Percentiles rank a stretch among this genome's conserved stretches.
Conservation (phyloP, 2,888 invertebrate species). For the Hartigia nigra region DNA sequence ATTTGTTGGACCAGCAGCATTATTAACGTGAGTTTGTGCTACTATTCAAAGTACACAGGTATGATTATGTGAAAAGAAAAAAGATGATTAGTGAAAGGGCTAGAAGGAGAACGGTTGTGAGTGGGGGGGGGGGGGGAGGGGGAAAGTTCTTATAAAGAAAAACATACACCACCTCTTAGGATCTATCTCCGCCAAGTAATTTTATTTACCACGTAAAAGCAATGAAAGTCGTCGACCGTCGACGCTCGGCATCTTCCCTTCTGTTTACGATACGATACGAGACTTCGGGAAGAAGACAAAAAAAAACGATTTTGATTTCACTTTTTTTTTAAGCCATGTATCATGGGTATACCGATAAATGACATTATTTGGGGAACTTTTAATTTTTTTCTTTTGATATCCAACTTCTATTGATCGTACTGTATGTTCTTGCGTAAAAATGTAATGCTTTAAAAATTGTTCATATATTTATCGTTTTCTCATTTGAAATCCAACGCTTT, state of each 20-base stretch:
- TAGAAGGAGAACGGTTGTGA: not conserved
- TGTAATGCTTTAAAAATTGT: too few relatives aligned
- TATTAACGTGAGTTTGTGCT: not conserved
- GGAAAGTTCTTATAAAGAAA: not conserved
- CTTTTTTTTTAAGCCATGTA: too few relatives aligned
- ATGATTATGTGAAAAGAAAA: not conserved
- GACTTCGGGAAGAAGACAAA: not conserved
- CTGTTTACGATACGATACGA: not conserved
- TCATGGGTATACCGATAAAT: too few relatives aligned
- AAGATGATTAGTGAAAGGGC: not conserved
- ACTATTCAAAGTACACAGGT: not conserved
- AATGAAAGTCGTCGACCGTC: not conserved
- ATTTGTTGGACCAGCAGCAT: not conserved
- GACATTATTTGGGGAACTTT: too few relatives aligned
- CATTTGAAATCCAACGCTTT: not conserved
- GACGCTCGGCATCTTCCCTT: not conserved
- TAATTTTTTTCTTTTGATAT: not conserved
- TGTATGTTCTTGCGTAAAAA: not conserved
- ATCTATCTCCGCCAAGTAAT: not conserved
- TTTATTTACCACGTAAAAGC: slow-evolving; percentile 3
- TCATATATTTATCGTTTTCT: not conserved
- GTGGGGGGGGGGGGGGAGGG: too few relatives aligned
- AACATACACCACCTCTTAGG: not conserved
- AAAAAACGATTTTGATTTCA: not conserved
- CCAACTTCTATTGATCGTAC: not conserved